Base-by-base conservation (phyloP, 2,888 invertebrate species). In the Entomobrya proxima region DNA sequence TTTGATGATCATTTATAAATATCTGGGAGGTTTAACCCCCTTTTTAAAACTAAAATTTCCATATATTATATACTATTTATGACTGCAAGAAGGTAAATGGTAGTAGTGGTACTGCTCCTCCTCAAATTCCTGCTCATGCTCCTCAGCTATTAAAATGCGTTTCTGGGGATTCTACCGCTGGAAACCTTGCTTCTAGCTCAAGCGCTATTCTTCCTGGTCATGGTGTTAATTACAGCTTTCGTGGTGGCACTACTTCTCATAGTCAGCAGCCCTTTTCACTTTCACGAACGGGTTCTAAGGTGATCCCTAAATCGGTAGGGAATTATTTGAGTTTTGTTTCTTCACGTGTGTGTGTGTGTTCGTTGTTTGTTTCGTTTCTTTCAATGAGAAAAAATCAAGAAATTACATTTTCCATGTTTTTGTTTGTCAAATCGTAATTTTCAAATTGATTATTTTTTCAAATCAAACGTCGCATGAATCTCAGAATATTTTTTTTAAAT, bases 231-330 rank as follows among this genome's bases (percentile, higher is more conserved):
- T 79, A 79, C 85, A 79, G 78, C 85, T 85, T 85, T 79, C 85
- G 78, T 78, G 78, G 85, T 55, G 83, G 52, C 77, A 77, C 44
- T 74, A 21, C 76, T 72, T 77, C 79, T 72, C 78, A 77, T 85
- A 77, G 44, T 78, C 78, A 72, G 50, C 79, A 79, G 32, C 72
- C 72, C 84, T 32, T 72, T 78, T 58, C 84, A 72, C 44, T 84
- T 44, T 84, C 84, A 40, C 77, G 84, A 72, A 44, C 78, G 77
- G 72, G 84, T 61, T 85, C 84, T 32, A 85, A 85, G 69, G 84
- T 85, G 84, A 78, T 78, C 18, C 78, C 58, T 69, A 85, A 84
- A 78, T 61, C 75, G 74, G 77, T 84, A 79, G 91, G 64, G 91
- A 92, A 88, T 90, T 27, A 24, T 72, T n/a, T 72, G 24, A 72